phyloP scores from a whole-genome alignment of 2,888 invertebrate genomes.

The Mimachlamys varia region DNA sequence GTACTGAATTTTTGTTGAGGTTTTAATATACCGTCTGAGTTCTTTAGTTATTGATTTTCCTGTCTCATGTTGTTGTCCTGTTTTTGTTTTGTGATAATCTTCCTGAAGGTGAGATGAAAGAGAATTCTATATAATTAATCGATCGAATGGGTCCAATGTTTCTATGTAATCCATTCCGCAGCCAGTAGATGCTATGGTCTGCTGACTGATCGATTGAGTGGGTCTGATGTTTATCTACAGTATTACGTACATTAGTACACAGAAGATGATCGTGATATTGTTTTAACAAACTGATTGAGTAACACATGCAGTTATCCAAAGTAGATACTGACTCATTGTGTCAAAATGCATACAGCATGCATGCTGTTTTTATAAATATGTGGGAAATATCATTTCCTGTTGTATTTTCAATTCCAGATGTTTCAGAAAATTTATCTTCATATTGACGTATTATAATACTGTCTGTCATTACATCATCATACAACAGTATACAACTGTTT shows the following conservation, averaged over 20 bases:
- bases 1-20: no score
- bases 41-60: neutral
- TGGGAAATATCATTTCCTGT: no score
- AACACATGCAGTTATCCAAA: neutral
- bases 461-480: no score
- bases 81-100: neutral
- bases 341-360: neutral
- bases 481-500: no score
- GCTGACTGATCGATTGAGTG: no score
- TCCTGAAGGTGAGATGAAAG: slow-evolving; percentile 16
- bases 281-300: no score
- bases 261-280: no score
- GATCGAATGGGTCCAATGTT: neutral
- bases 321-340: neutral
- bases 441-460: no score
- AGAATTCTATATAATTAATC: neutral
- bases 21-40: neutral
- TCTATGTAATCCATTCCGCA: neutral
- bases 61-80: neutral
- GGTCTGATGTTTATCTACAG: no score
- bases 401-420: no score
- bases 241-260: no score
- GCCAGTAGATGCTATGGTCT: neutral
- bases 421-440: no score
- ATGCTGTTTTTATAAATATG: neutral